A percentile compares a stretch with the other conserved stretches of the same genome.
phyloP scores from a whole-genome alignment of 2,113 vertebrate genomes.

The Platichthys flesus region DNA sequence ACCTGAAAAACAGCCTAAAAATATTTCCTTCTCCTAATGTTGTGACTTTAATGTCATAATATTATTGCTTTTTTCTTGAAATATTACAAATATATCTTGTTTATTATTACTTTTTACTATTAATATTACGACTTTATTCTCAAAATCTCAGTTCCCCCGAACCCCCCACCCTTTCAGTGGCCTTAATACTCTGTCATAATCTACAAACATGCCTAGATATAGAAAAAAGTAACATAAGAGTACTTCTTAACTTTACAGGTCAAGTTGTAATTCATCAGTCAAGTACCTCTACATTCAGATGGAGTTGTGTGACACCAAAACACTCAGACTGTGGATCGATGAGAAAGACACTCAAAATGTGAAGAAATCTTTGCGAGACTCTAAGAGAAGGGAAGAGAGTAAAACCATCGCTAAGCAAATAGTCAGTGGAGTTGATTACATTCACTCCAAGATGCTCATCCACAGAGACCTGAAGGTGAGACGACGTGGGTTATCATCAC shows the following conservation, averaged over 20 bases:
- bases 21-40: no score
- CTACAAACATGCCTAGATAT: not conserved
- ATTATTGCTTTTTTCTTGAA: no score
- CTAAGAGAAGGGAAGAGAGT: conserved; percentile 58
- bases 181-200: no score
- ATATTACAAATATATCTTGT: no score
- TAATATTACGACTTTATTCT: no score
- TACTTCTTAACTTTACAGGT: conserved; percentile 51
- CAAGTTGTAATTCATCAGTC: not conserved
- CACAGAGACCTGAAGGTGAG: conserved; percentile 84
- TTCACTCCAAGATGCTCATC: conserved; percentile 73
- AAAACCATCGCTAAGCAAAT: conserved; percentile 63
- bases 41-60: no score
- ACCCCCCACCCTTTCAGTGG: no score
- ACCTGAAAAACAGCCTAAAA: no score
- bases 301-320: conserved; percentile 79
- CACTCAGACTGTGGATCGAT: conserved; percentile 75
- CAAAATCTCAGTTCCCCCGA: no score
- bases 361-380: conserved; percentile 45
- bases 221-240: not conserved
- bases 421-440: conserved; percentile 73
- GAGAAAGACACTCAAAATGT: conserved; percentile 59
- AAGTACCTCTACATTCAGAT: conserved; percentile 82
- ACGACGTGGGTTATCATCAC: not conserved
- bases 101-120: no score